Conservation (phyloP, 2,797 vertebrate species). For the Melanotaenia maccullochi region DNA sequence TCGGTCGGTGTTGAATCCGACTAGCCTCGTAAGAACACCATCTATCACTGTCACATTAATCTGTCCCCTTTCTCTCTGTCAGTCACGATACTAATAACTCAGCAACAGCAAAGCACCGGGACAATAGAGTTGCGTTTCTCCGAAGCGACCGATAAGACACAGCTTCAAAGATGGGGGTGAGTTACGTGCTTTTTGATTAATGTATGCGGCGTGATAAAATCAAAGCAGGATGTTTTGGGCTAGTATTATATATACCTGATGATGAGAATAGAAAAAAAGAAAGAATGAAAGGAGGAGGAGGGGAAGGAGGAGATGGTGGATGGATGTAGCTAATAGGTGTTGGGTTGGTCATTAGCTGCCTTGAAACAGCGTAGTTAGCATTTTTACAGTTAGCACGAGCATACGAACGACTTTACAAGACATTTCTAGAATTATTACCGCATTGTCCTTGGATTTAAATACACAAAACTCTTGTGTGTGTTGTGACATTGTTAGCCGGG, state of each 20-base stretch:
- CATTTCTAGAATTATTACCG: neutral
- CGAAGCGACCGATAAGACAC: conserved; percentile 56
- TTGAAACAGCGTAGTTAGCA: conserved; percentile 7
- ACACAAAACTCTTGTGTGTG: conserved; percentile 32
- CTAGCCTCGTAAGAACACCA: conserved; percentile 66
- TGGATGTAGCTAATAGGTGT: conserved; percentile 50
- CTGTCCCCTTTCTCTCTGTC: conserved; percentile 53
- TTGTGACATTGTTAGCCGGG: conserved; percentile 63
- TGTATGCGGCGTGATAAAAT: conserved; percentile 17
- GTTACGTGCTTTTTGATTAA: conserved; percentile 54
- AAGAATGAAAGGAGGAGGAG: conserved; percentile 18
- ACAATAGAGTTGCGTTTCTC: conserved; percentile 69
- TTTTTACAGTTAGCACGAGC: neutral
- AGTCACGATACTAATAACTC: conserved; percentile 64
- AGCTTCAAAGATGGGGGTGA: conserved; percentile 83
- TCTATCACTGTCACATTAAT: conserved; percentile 71
- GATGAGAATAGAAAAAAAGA: conserved; percentile 30
- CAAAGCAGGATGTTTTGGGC: conserved; percentile 41
- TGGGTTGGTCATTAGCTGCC: conserved; percentile 31
- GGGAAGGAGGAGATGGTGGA: conserved; percentile 50
- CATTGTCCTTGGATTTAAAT: conserved; percentile 17
- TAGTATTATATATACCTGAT: conserved; percentile 19
- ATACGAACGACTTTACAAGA: fast-evolving
- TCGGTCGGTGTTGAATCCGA: conserved; percentile 30
- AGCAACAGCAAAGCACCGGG: conserved; percentile 46